phyloP scores from a whole-genome alignment of 2,797 vertebrate genomes.

The Rallus crepitans region DNA sequence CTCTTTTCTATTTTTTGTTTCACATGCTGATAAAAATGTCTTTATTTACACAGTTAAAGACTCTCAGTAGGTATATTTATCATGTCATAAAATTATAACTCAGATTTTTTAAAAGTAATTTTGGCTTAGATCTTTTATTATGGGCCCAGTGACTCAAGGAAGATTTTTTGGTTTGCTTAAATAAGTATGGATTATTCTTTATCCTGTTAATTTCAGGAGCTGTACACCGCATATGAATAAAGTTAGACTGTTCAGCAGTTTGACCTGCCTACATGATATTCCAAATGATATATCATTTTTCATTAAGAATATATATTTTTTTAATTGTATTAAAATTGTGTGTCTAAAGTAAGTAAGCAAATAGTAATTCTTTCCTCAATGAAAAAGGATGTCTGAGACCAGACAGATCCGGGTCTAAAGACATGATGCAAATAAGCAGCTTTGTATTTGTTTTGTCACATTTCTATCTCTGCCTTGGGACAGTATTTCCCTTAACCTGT shows the following conservation, averaged over 20 bases:
- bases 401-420: neutral
- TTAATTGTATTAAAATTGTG: neutral
- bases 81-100: neutral
- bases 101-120: neutral
- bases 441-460: neutral
- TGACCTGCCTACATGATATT: neutral
- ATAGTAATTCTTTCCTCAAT: neutral
- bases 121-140: neutral
- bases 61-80: neutral
- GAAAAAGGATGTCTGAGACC: neutral
- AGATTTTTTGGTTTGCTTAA: neutral
- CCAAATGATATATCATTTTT: neutral
- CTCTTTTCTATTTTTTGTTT: neutral
- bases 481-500: neutral
- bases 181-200: neutral
- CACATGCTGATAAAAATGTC: neutral
- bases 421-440: rapidly evolving
- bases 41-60: neutral
- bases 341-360: neutral
- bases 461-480: neutral
- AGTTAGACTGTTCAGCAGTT: neutral
- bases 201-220: neutral
- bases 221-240: neutral
- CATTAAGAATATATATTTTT: neutral
- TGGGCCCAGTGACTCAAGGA: neutral